These are phyloP conservation scores for Papilio polyxenes DNA, from an alignment of 1,140 invertebrate species.

Conservation along the genomic window DNA sequence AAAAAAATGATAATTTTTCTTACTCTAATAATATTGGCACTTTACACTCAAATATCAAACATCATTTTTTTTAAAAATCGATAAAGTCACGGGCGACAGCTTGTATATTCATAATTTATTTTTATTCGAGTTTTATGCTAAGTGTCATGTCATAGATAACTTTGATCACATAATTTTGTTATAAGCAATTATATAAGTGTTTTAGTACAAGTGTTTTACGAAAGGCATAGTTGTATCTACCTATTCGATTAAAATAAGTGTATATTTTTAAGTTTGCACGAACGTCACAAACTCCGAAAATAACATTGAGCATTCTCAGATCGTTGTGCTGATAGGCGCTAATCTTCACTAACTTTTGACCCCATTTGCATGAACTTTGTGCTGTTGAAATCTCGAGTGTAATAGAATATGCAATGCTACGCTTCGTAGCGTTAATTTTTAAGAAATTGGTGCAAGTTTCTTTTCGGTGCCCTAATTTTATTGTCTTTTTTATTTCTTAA, in stretches of 20 bases:
- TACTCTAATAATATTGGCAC: too few relatives aligned
- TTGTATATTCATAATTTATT: too few relatives aligned
- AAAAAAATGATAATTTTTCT: too few relatives aligned
- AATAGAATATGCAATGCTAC: conserved; percentile 12
- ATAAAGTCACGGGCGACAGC: too few relatives aligned
- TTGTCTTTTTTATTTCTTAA: background rate
- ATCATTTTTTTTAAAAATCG: too few relatives aligned
- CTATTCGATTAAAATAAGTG: background rate
- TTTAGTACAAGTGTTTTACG: too few relatives aligned
- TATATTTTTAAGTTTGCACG: background rate
- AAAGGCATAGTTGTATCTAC: too few relatives aligned
- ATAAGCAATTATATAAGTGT: too few relatives aligned
- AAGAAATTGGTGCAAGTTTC: background rate
- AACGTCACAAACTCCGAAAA: background rate
- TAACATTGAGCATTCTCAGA: conserved; percentile 7
- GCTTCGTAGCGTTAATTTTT: background rate
- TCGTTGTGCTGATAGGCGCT: background rate
- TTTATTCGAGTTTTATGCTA: too few relatives aligned
- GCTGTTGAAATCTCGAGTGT: conserved; percentile 15
- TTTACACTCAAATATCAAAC: too few relatives aligned
- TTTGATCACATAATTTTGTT: too few relatives aligned
- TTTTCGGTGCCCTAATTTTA: background rate
- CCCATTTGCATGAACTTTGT: conserved; percentile 24
- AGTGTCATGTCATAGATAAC: too few relatives aligned
- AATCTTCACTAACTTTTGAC: conserved; percentile 15